Evolutionary conservation across 1,140 invertebrate genomes (phyloP), one percentile per base, ranked within the genome.

Genomic region (Ericerus pela): DNA sequence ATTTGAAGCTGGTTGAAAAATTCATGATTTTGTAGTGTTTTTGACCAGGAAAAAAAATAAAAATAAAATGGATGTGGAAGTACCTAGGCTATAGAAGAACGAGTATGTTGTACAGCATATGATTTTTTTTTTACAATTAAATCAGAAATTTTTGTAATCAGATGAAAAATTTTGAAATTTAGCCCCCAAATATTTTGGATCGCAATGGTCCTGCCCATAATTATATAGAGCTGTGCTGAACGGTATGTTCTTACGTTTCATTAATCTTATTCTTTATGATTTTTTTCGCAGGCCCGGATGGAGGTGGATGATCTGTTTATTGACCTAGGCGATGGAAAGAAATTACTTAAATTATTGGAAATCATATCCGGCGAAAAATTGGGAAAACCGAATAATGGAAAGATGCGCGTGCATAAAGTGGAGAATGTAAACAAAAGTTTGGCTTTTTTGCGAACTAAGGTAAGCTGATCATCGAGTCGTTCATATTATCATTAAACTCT

Each of bases 381-480:
- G 60, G 93, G 90, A 31, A 86, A 94, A 63, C 94, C 95, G 56
- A 99, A 98, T 76, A 88, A 85, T 68, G 96, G 95, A 20, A 80
- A 85, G 58, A 95, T 99, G 87, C 75, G 95, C 63, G 95, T 99
- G 24, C 96, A 99, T 73, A 97, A 97, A 77, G 91, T 99, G 36
- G 96, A 99, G 74, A 99, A 99, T 73, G 88, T 99, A 62, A 99
- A 98, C 75, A 96, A 95, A 73, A 93, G 89, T 66, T 75, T 99
- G 62, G 90, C 90, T 60, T 99, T 99, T 74, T 76, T 99, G 47
- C 92, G 96, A 69, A 96, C 92, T 51, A 66, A 96, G 84, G 93
- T 94, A 71, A 73, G 68, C 63, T 26, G 12, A 16, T 12, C 20
- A n/a, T 8, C 18, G 22, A 20, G 28, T 16, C n/a, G 8, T 33